Base-by-base conservation (phyloP, 2,888 invertebrate genomes). In the Drosophila subquinaria region DNA sequence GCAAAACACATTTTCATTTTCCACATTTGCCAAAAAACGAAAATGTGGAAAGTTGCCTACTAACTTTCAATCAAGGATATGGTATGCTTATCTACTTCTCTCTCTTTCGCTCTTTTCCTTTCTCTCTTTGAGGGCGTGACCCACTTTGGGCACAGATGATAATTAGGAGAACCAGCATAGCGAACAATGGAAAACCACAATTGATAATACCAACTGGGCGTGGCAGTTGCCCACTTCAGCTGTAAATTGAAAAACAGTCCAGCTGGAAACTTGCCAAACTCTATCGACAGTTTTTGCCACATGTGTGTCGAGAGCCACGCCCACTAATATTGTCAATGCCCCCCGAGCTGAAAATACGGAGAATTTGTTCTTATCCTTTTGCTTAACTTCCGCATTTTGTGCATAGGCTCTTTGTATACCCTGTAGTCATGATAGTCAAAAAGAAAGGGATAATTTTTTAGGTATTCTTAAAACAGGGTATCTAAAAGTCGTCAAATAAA, bases 61-160 rank as follows among this genome's bases (percentile, higher is more conserved):
- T 35, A 76, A 59, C 64, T 69, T 68, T 65, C 63, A 38, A 40
- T 36, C 62, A 72, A 63, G 66, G 71, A 79, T 76, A 38, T 51
- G 48, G 51, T 48, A 55, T 48, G 40, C 11, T 48, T 38, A 38
- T 48, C 47, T 47, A 10, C 4, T 13, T 5, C n/a, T 30, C 15
- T 38, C 38, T 38, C 13, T 23, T 8, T 23, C 27, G 17, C 35
- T 27, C 10, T n/a, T n/a, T n/a, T 8, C 10, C 17, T 1, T n/a
- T 8, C n/a, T 23, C 17, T n/a, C 65, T 23, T 17, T 10, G 23
- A 6, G 50, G 66, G 68, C 69, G 76, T 81, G 79, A 79, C 84
- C 77, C 52, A 71, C 61, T 69, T 79, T 61, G 10, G 36, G 27
- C 27, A 9, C 47, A 30, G 52, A 48, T 55, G 50, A 64, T 64